These are phyloP conservation scores for Acanthosepion esculentum DNA, from an alignment of 2,888 invertebrate species.

Conservation along the genomic window DNA sequence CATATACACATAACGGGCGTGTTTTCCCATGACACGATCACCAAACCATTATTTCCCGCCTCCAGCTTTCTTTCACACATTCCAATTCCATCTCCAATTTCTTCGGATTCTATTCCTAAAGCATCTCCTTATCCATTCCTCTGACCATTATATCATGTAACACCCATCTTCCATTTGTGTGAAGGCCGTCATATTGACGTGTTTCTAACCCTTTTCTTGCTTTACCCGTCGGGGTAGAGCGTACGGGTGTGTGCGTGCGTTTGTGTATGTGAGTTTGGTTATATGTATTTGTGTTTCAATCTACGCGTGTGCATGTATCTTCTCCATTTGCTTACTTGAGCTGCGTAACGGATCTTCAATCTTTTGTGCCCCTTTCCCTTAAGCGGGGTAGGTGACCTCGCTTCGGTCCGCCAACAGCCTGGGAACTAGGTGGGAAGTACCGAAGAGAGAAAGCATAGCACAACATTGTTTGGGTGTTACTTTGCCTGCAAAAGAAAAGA, in stretches of 20 bases:
- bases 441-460: too few relatives aligned
- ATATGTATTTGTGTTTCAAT: not conserved
- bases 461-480: too few relatives aligned
- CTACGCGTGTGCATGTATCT: not conserved
- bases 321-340: too few relatives aligned
- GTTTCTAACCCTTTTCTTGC: not conserved
- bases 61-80: conserved; percentile 4
- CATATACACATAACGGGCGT: not conserved
- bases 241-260: too few relatives aligned
- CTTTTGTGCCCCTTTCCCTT: too few relatives aligned
- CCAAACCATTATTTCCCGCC: not conserved
- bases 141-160: not conserved
- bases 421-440: too few relatives aligned
- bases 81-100: conserved; percentile 4
- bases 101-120: not conserved
- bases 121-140: not conserved
- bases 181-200: not conserved
- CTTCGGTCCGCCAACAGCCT: too few relatives aligned
- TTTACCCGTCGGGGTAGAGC: not conserved
- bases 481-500: too few relatives aligned
- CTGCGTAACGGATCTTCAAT: too few relatives aligned
- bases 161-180: not conserved
- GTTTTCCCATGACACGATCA: not conserved
- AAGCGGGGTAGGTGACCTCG: too few relatives aligned
- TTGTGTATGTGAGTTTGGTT: too few relatives aligned